Percentiles rank a stretch among this genome's conserved stretches.
Conservation (phyloP, 2,888 invertebrate genomes). For the Caenorhabditis zanzibari region DNA sequence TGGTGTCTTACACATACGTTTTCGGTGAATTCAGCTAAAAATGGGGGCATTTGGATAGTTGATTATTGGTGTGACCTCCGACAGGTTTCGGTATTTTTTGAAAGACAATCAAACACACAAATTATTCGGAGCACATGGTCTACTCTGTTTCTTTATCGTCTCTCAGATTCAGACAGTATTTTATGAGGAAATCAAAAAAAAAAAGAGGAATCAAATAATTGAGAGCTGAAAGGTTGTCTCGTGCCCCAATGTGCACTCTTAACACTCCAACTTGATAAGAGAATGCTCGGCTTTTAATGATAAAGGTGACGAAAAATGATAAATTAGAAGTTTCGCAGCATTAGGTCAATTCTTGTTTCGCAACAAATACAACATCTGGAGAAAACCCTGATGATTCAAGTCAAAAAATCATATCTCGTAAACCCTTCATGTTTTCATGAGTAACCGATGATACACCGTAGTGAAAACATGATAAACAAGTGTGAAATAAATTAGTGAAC, state of each 20-base stretch:
- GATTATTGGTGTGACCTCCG: slow-evolving; percentile 7
- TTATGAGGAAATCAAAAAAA: slow-evolving; percentile 30
- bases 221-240: slow-evolving; percentile 30
- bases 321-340: slow-evolving; percentile 17
- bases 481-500: slow-evolving; percentile 30
- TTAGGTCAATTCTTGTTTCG: background rate
- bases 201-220: slow-evolving; percentile 29
- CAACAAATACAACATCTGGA: slow-evolving; percentile 15
- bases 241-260: slow-evolving; percentile 37
- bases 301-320: slow-evolving; percentile 44
- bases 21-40: slow-evolving; percentile 46
- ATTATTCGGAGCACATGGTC: slow-evolving; percentile 39
- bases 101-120: slow-evolving; percentile 15
- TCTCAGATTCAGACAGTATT: background rate
- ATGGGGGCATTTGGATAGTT: slow-evolving; percentile 32
- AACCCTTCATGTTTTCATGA: slow-evolving; percentile 22
- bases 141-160: slow-evolving; percentile 15
- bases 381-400: background rate
- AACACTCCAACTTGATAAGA: slow-evolving; percentile 17
- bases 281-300: slow-evolving; percentile 15
- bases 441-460: slow-evolving; percentile 21
- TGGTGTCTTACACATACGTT: slow-evolving; percentile 36
- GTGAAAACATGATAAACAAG: background rate
- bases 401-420: background rate
- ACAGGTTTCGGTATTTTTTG: slow-evolving; percentile 7